Conservation (phyloP, 2,797 vertebrate genomes). For the Accipiter fasciatus region DNA sequence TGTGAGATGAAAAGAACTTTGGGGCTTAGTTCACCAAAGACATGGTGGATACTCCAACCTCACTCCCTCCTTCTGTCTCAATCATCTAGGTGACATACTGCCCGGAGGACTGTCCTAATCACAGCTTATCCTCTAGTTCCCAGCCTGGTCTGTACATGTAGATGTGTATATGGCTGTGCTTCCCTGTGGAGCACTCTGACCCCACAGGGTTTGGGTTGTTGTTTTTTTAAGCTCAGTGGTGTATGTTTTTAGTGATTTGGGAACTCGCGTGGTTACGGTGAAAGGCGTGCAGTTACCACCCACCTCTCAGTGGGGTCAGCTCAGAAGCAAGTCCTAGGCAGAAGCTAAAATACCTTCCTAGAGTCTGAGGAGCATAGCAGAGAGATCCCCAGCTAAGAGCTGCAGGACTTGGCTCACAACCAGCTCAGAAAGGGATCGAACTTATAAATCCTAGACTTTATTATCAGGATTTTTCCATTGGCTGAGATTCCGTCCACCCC, state of each 20-base stretch:
- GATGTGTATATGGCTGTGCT: neutral
- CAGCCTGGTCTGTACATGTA: neutral
- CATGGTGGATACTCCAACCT: neutral
- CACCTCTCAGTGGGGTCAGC: neutral
- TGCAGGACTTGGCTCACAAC: neutral
- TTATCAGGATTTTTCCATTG: neutral
- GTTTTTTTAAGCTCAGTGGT: neutral
- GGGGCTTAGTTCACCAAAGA: neutral
- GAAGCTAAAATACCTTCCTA: neutral
- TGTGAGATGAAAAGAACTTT: neutral
- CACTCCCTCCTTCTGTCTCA: neutral
- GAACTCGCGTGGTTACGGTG: rapidly evolving
- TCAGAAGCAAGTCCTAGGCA: neutral
- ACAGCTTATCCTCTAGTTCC: neutral
- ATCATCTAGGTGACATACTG: neutral
- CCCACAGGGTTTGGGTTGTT: neutral
- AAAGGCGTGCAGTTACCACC: neutral
- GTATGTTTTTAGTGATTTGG: neutral
- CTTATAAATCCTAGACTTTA: neutral
- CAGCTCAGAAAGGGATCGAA: neutral
- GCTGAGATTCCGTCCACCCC: neutral
- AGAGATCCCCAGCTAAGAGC: neutral
- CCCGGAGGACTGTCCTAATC: neutral
- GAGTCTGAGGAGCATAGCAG: neutral
- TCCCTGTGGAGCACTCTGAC: neutral